Conservation (phyloP, 2,797 vertebrate species). For the Amazona finschi region DNA sequence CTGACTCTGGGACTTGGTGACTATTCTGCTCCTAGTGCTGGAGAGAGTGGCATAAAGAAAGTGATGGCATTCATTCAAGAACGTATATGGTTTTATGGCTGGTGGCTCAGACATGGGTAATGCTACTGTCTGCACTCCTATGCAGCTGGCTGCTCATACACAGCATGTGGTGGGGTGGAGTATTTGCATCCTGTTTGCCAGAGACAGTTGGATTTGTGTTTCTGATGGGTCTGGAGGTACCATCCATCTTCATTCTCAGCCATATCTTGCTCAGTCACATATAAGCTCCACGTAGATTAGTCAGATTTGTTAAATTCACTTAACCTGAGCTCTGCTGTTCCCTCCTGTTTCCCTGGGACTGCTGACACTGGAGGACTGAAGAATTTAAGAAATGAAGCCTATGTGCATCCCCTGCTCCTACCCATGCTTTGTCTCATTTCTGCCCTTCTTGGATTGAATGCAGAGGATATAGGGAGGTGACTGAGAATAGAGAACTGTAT, state of each 20-base stretch:
- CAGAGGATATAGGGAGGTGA: neutral
- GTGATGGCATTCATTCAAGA: neutral
- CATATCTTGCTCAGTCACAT: neutral
- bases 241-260: neutral
- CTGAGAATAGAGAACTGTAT: neutral
- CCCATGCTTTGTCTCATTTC: neutral
- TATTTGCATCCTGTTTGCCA: neutral
- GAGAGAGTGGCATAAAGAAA: neutral
- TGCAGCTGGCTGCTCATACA: neutral
- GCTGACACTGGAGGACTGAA: neutral
- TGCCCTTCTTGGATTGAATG: neutral
- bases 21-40: neutral
- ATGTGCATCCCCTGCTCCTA: neutral
- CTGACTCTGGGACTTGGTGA: neutral
- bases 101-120: neutral
- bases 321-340: neutral
- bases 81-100: neutral
- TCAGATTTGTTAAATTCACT: neutral
- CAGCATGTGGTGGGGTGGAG: neutral
- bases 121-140: neutral
- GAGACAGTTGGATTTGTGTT: neutral
- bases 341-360: neutral
- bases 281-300: neutral
- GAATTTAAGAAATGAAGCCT: neutral
- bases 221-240: neutral